Conservation (phyloP, 2,113 vertebrate species). For the Lagopus leucura region DNA sequence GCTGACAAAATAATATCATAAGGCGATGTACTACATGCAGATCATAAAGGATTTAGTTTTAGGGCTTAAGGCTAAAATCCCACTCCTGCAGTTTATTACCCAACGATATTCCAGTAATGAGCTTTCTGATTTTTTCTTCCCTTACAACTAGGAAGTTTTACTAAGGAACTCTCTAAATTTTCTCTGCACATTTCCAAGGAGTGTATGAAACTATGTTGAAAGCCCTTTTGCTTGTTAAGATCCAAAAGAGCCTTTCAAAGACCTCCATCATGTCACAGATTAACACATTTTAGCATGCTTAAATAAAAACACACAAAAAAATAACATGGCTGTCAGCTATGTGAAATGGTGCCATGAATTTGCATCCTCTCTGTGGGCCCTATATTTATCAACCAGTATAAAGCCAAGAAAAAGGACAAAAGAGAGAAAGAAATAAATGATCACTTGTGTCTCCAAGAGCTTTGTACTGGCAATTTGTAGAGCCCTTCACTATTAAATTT, state of each 20-base stretch:
- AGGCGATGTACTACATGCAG: conserved; percentile 74
- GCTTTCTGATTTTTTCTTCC: conserved; percentile 51
- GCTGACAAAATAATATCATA: conserved; percentile 75
- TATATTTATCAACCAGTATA: conserved; percentile 2
- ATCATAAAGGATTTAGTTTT: conserved; percentile 76
- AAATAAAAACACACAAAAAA: conserved; percentile 5
- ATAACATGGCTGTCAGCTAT: conserved; percentile 29
- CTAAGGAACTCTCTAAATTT: conserved; percentile 72
- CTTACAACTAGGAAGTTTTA: conserved; percentile 71
- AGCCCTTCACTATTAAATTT: conserved; percentile 17
- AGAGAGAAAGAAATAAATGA: neutral
- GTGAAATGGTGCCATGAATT: neutral
- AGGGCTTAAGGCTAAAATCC: conserved; percentile 75
- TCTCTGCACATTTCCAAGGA: conserved; percentile 66
- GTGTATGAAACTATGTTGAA: conserved; percentile 19
- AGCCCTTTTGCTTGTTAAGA: conserved; percentile 42
- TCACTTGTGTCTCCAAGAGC: conserved; percentile 34
- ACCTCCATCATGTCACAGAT: neutral
- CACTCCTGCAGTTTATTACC: conserved; percentile 71
- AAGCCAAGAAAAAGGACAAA: conserved; percentile 34
- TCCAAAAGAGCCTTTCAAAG: conserved; percentile 48
- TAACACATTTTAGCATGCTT: conserved; percentile 43
- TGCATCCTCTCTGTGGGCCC: neutral
- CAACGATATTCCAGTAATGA: conserved; percentile 71
- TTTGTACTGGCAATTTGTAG: conserved; percentile 43